Conservation (phyloP, 2,113 vertebrate species). For the Campylomormyrus tamandua region DNA sequence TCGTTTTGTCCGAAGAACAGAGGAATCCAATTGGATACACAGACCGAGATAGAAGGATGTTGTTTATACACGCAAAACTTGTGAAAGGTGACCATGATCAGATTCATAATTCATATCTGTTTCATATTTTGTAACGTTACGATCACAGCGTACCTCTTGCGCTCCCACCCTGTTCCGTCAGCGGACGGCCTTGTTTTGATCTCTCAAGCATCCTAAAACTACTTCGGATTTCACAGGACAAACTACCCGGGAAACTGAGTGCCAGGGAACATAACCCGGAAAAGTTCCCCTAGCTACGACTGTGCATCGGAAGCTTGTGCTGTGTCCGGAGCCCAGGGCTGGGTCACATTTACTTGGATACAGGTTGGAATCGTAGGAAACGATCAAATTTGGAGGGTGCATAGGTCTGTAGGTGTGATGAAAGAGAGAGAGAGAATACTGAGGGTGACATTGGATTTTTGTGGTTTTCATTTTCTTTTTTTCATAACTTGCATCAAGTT, state of each 20-base stretch:
- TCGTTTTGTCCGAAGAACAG: background rate
- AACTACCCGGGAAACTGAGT: constrained; percentile 41
- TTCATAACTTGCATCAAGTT: constrained; percentile 99
- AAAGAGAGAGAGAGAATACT: background rate
- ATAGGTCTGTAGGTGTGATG: background rate
- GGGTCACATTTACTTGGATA: background rate
- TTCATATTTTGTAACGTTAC: background rate
- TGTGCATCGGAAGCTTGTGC: background rate
- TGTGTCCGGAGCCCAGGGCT: background rate
- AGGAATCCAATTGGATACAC: background rate
- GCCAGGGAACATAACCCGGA: background rate
- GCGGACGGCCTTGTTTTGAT: background rate
- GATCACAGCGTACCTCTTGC: background rate
- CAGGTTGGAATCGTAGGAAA: background rate
- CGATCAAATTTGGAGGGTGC: background rate
- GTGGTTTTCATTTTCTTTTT: constrained; percentile 70
- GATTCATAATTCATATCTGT: background rate
- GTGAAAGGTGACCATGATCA: background rate
- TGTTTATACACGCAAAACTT: background rate
- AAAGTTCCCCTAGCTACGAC: background rate
- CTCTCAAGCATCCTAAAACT: constrained; percentile 40
- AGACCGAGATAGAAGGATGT: background rate
- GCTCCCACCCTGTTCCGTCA: constrained; percentile 9
- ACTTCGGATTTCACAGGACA: constrained; percentile 49
- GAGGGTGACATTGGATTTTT: constrained; percentile 73